Evolutionary conservation across 2,113 vertebrate genomes (phyloP), one percentile per base, ranked within the genome.

Genomic region (Danionella cerebrum): DNA sequence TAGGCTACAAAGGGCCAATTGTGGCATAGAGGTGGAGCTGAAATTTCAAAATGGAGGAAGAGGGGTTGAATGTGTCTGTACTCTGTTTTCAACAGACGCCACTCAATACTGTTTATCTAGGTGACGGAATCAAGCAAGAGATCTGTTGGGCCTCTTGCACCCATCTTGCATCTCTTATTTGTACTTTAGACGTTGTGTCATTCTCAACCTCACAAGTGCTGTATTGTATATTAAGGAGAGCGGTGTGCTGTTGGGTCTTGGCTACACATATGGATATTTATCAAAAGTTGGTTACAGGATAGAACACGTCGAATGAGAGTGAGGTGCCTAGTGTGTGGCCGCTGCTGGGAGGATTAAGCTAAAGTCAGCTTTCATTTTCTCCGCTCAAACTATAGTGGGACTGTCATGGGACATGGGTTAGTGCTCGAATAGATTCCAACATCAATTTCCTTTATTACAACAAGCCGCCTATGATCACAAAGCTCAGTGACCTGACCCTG

Each of bases 201-300:
- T 58, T 44, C 60, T 59, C 59, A 22, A 42, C 35, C 59, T 54
- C 45, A 54, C 65, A 38, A 58, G 47, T 39, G 29, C 14, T 35
- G 44, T 62, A 57, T 70, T 73, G 73, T 67, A 51, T 70, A 70
- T 78, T 72, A 72, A 72, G 74, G 74, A 69, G 51, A 39, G 44
- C 27, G 27, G 47, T 39, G 54, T 67, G 63, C n/a, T 65, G 62
- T 69, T 58, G 21, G 60, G 60, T 70, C 62, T 58, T 21, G 67
- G 71, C 65, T 45, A 65, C 53, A 74, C 69, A 67, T 68, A 74
- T 67, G 71, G 71, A 72, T 76, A 54, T 76, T 76, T 78, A 75
- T 78, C 59, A 67, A 50, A 52, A 65, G 33, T 48, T 44, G 16
- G 16, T 39, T 55, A 45, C 73, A 67, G 63, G 73, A 71, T 31